Base-by-base conservation (phyloP, 2,797 vertebrate genomes). In the Leptatherina wallacei region DNA sequence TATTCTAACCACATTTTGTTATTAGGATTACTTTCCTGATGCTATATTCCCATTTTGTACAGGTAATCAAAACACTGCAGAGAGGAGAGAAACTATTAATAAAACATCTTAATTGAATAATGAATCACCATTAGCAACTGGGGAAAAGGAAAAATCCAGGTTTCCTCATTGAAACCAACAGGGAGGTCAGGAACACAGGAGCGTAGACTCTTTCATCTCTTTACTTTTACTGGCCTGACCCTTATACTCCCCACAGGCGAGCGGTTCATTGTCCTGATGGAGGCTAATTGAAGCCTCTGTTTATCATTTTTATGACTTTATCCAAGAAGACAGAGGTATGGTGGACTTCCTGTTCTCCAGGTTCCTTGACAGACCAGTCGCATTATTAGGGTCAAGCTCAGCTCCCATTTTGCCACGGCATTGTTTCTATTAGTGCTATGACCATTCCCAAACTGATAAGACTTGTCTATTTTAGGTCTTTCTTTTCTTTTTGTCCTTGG, bases 231-330 rank as follows among this genome's bases (percentile, higher is more conserved):
- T 77, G 78, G 71, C 72, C 83, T 79, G 65, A 78, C 86, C 82
- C 80, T 54, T 84, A 70, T 80, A 83, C 87, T 76, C 81, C 78
- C 71, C 54, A 35, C 69, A 47, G 69, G 61, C 33, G 32, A 80
- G 78, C 75, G 44, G 70, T 85, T 68, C 91, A 92, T 93, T 94
- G 90, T 93, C 91, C 84, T 80, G 75, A 69, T 65, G 29, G 67
- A 75, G 84, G 81, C 92, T 94, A 92, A 94, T 92, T 89, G 89
- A 90, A 84, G 73, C 74, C 75, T 29, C 47, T 90, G 90, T 95
- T 94, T 92, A 94, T 95, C 93, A 95, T 95, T 94, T 94, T 95
- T 93, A 95, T 94, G 91, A 93, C 94, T 94, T 94, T 95, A 94
- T 94, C 93, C 92, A 88, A 83, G 85, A 92, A 92, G 93, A 91